phyloP scores from a whole-genome alignment of 2,888 invertebrate species.

The Acanthococcus lagerstroemiae region DNA sequence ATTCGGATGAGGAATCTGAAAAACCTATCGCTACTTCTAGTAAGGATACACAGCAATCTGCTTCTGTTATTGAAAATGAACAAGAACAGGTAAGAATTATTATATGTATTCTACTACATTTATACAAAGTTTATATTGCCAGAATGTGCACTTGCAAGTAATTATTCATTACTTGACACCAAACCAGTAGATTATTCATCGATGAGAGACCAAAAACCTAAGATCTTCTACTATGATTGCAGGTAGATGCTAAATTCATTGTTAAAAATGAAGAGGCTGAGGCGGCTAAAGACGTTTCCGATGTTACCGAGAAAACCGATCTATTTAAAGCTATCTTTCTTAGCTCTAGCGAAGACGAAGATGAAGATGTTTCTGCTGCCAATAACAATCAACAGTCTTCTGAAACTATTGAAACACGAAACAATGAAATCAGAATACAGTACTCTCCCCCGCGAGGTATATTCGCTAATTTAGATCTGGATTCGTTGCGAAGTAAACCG shows the following conservation, averaged over 20 bases:
- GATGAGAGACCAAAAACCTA: no score
- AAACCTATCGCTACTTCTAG: not conserved
- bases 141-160: no score
- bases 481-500: constrained; percentile 37
- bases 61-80: no score
- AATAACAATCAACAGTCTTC: not conserved
- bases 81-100: no score
- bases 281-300: constrained; percentile 22
- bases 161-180: no score
- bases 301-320: constrained; percentile 54
- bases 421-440: not conserved
- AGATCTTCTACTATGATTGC: no score
- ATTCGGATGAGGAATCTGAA: not conserved
- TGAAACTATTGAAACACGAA: no score
- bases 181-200: no score
- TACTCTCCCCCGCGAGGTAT: constrained; percentile 59
- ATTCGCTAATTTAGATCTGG: constrained; percentile 56
- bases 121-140: no score
- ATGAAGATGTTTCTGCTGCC: constrained; percentile 45
- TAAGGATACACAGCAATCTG: no score
- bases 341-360: constrained; percentile 57
- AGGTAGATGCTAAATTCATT: no score
- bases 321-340: constrained; percentile 83
- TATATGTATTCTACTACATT: no score
- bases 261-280: not conserved